These are phyloP conservation scores for Rhagophthalmus giganteus DNA, from an alignment of 2,888 invertebrate genomes.

Conservation along the genomic window DNA sequence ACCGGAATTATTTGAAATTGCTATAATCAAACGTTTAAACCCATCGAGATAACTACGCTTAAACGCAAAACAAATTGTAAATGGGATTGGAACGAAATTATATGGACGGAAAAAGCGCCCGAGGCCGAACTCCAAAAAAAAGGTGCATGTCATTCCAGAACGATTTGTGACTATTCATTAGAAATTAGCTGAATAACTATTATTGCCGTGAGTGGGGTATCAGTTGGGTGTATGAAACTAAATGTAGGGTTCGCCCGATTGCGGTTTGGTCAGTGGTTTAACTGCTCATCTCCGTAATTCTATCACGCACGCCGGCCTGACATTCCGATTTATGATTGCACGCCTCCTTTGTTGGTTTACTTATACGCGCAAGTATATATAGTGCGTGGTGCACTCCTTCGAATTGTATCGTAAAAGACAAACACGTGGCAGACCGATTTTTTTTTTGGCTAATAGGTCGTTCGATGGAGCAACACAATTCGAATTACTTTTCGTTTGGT, in stretches of 20 bases:
- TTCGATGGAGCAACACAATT: no score
- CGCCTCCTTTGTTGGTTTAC: conserved; percentile 10
- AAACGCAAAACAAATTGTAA: conserved; percentile 56
- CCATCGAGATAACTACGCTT: conserved; percentile 51
- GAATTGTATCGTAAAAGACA: no score
- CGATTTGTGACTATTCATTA: conserved; percentile 61
- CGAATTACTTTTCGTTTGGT: no score
- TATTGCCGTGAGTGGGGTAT: conserved; percentile 47
- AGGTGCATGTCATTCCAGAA: conserved; percentile 53
- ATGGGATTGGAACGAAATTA: conserved; percentile 53
- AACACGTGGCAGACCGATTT: no score
- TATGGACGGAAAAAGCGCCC: conserved; percentile 32
- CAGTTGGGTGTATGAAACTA: conserved; percentile 28
- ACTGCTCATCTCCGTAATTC: conserved; percentile 27
- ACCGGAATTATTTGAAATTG: conserved; percentile 55
- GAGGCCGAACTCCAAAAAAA: conserved; percentile 37
- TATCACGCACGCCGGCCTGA: neutral
- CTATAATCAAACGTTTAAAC: conserved; percentile 55
- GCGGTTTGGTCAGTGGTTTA: conserved; percentile 35
- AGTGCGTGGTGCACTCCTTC: no score
- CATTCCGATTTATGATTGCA: conserved; percentile 12
- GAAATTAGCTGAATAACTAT: conserved; percentile 64
- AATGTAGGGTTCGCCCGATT: conserved; percentile 35
- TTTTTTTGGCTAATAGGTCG: no score
- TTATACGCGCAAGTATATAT: no score